Conservation (phyloP, 2,797 vertebrate genomes). For the Onychomys arenicola region DNA sequence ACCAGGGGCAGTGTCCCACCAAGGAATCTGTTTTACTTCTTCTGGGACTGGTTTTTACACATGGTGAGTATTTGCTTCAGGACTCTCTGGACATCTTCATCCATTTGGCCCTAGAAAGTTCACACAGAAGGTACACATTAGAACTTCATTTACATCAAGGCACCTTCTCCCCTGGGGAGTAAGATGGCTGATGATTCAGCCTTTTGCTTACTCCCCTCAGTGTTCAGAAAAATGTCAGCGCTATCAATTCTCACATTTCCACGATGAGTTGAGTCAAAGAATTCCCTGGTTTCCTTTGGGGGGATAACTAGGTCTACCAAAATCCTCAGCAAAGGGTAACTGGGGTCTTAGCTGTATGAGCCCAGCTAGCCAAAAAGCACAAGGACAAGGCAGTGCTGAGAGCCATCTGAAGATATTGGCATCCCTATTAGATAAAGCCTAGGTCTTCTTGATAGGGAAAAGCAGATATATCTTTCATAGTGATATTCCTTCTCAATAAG, state of each 20-base stretch:
- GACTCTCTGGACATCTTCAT: conserved; percentile 99
- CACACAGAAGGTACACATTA: conserved; percentile 43
- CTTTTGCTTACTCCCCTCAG: neutral
- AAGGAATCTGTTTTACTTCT: conserved; percentile 89
- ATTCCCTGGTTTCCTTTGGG: neutral
- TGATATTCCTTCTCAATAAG: neutral
- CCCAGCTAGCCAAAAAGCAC: neutral
- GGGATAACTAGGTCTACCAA: neutral
- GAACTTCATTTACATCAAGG: neutral
- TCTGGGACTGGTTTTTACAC: conserved; percentile 96
- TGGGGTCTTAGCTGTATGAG: neutral
- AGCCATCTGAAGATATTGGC: neutral
- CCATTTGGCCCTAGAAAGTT: conserved; percentile 97
- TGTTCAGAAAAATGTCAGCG: neutral
- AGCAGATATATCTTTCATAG: neutral
- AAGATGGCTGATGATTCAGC: neutral
- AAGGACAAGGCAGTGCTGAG: neutral
- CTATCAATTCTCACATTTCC: neutral
- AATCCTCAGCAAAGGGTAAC: neutral
- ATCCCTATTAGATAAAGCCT: neutral
- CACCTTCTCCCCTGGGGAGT: neutral
- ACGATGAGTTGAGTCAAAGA: neutral
- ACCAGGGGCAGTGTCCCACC: conserved; percentile 62
- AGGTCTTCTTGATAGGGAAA: neutral
- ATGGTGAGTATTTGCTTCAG: conserved; percentile 98